Base-by-base conservation (phyloP, 2,797 vertebrate species). In the Sardinella longiceps region DNA sequence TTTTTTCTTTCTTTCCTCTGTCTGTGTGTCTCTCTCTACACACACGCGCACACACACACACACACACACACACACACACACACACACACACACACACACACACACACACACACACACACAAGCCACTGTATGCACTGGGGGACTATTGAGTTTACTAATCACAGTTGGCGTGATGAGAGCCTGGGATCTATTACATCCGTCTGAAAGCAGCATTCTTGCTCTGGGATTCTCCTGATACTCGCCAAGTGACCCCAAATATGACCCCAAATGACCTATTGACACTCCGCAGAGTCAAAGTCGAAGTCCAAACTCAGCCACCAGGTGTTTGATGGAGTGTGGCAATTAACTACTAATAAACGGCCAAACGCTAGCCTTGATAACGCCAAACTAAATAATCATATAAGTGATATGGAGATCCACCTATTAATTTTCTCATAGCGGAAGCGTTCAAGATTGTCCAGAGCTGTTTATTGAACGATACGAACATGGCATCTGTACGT, bases 31-130 rank as follows among this genome's bases (percentile, higher is more conserved):
- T n/a, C n/a, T n/a, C n/a, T n/a, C n/a, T n/a, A n/a, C n/a, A n/a
- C n/a, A n/a, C 53, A 56, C 53, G 18, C 56, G n/a, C 56, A 58
- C 56, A 58, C 56, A 58, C 56, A 58, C 56, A 58, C 56, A 60
- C 23, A 60, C 23, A 60, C 23, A 60, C 56, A 60, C 23, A 60
- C 56, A 60, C 56, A 60, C 56, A 60, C 56, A 60, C 56, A 60
- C 20, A 25, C 56, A 60, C 56, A 60, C 58, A 30, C 58, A 28
- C n/a, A 63, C 58, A 12, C 58, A 63, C 58, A 28, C n/a, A 30
- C 58, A 63, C 58, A 30, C 58, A 60, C 58, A 60, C 58, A 60
- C 58, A 60, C 58, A 60, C 60, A 66, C 60, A 66, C 60, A 10
- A 56, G 53, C 53, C 53, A 56, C 53, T 56, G 53, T 56, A 56